Evolutionary conservation across 1,140 invertebrate species (phyloP).

Genomic region (Drosophila melanica): DNA sequence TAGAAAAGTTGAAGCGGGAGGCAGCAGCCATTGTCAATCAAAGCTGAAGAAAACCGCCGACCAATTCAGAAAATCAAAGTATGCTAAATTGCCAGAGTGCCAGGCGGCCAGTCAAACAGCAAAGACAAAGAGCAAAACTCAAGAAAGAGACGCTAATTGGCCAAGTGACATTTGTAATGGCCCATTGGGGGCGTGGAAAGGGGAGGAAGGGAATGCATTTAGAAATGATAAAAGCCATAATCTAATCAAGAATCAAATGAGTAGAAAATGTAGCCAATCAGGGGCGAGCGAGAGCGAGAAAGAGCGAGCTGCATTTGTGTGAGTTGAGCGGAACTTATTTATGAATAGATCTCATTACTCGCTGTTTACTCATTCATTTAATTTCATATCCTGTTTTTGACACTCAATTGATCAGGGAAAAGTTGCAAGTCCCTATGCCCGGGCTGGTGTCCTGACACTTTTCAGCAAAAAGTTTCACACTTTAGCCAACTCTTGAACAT

Average conservation of each 20-base stretch:
- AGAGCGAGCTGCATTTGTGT: not conserved
- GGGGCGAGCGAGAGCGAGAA: not conserved
- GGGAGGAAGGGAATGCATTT: not conserved
- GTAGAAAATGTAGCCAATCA: constrained; percentile 6
- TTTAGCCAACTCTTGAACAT: constrained; percentile 59
- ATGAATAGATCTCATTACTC: constrained; percentile 44
- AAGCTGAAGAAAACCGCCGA: constrained; percentile 21
- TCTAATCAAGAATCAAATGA: constrained; percentile 2
- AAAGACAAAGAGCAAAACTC: not conserved
- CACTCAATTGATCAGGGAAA: constrained; percentile 28
- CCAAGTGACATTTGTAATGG: constrained; percentile 54
- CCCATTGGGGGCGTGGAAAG: too few species aligned
- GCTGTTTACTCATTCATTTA: constrained; percentile 33
- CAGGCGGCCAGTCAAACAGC: not conserved
- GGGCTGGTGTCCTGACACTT: constrained; percentile 24
- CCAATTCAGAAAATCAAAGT: constrained; percentile 23
- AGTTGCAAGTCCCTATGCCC: not conserved
- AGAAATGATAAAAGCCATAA: not conserved
- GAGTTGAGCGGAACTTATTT: not conserved
- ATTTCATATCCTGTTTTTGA: constrained; percentile 32
- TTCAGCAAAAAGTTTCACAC: constrained; percentile 45
- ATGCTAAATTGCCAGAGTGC: constrained; percentile 4
- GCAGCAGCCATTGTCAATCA: constrained; percentile 13
- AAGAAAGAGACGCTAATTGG: constrained; percentile 43
- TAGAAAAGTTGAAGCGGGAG: not conserved